phyloP scores from a whole-genome alignment of 2,888 invertebrate species.

The Mythimna ferrago region DNA sequence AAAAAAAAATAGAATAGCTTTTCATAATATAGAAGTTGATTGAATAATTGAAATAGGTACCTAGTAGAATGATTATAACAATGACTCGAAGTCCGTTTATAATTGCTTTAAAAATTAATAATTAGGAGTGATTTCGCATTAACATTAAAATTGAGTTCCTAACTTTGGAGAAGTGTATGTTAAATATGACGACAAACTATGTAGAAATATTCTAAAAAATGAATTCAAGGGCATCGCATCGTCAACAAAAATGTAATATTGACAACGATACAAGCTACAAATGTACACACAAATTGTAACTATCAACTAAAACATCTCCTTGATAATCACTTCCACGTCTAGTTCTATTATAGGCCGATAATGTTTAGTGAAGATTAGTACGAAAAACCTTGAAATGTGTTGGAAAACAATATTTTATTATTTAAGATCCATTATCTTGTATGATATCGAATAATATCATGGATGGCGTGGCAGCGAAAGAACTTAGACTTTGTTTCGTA shows the following conservation, averaged over 20 bases:
- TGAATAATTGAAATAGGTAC: not conserved
- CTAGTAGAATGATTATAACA: not conserved
- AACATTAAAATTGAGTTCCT: not conserved
- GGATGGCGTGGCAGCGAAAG: constrained; percentile 29
- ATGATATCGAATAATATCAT: constrained; percentile 80
- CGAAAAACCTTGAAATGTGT: constrained; percentile 59
- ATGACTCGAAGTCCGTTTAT: not conserved
- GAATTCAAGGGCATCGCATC: not conserved
- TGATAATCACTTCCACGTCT: constrained; percentile 57
- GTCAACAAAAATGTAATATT: not conserved
- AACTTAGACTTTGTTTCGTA: constrained; percentile 40
- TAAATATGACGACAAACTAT: not conserved
- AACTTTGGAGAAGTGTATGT: not conserved
- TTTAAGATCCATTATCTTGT: constrained; percentile 67
- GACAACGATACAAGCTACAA: not conserved
- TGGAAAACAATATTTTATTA: constrained; percentile 65
- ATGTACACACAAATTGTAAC: not conserved
- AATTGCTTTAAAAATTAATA: not conserved
- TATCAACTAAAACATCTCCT: not conserved
- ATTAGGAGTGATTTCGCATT: not conserved
- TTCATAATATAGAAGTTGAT: constrained; percentile 12
- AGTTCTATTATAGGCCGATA: constrained; percentile 69
- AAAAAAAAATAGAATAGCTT: constrained; percentile 1
- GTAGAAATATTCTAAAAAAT: too few species aligned
- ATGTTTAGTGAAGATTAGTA: constrained; percentile 50